phyloP scores from a whole-genome alignment of 2,113 vertebrate genomes.

The Ochotona curzoniae region DNA sequence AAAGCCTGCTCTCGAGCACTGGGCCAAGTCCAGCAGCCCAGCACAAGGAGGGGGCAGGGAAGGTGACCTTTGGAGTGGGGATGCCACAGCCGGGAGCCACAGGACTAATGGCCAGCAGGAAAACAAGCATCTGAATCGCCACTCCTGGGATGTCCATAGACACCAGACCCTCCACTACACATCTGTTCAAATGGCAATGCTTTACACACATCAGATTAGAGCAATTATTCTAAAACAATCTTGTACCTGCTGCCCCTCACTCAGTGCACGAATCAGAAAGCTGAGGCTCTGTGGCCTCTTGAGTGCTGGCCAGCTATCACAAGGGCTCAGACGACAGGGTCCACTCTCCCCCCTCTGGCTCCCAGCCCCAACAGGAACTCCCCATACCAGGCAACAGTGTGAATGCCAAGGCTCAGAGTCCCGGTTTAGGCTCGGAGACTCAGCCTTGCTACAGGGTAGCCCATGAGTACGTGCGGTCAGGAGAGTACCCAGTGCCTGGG shows the following conservation, averaged over 20 bases:
- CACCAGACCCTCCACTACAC: not conserved
- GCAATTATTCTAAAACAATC: not conserved
- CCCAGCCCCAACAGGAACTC: too few relatives aligned
- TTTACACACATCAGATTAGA: not conserved
- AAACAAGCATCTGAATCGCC: not conserved
- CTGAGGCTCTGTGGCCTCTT: too few relatives aligned
- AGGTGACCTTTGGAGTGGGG: not conserved
- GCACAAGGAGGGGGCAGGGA: not conserved
- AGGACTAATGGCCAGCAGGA: too few relatives aligned
- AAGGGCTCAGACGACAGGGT: not conserved
- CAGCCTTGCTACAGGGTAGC: too few relatives aligned
- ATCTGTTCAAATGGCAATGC: not conserved
- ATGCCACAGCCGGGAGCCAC: too few relatives aligned
- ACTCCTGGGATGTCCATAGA: not conserved
- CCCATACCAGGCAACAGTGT: too few relatives aligned
- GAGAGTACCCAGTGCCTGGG: too few relatives aligned
- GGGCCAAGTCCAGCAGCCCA: not conserved
- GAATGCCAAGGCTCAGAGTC: not conserved
- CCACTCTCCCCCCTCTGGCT: not conserved
- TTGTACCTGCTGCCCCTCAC: not conserved
- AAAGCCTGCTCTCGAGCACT: not conserved
- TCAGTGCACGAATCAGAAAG: not conserved
- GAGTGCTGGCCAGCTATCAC: too few relatives aligned
- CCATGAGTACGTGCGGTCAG: accelerated
- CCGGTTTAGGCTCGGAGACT: too few relatives aligned